phyloP scores from a whole-genome alignment of 2,888 invertebrate genomes.

The Melangyna quadrimaculata region DNA sequence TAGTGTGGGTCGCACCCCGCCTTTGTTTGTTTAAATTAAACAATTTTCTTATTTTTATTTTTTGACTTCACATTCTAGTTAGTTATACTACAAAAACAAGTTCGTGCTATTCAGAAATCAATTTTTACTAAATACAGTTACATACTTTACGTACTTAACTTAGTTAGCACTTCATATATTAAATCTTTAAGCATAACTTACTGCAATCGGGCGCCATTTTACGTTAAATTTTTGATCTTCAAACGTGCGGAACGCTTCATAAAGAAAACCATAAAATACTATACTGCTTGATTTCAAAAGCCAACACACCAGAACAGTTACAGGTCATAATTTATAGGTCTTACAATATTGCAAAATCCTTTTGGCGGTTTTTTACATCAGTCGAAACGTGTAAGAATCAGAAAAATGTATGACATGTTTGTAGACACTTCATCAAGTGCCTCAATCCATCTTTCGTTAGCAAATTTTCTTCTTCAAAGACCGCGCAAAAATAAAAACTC shows the following conservation, averaged over 20 bases:
- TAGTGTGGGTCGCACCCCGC: too few species aligned
- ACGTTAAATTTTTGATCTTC: not conserved
- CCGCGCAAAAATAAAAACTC: not conserved
- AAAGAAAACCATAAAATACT: not conserved
- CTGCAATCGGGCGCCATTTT: not conserved
- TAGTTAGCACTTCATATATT: too few species aligned
- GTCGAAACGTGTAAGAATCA: slow-evolving; percentile 65
- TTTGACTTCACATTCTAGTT: too few species aligned
- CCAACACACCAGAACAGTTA: slow-evolving; percentile 18
- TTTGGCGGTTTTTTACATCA: slow-evolving; percentile 56
- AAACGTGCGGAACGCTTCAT: not conserved
- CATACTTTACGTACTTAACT: too few species aligned
- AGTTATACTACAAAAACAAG: too few species aligned
- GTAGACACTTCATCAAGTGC: slow-evolving; percentile 69
- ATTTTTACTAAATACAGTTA: too few species aligned
- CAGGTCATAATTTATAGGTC: not conserved
- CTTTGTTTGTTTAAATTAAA: too few species aligned
- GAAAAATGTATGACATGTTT: slow-evolving; percentile 73
- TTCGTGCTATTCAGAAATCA: too few species aligned
- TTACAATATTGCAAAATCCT: slow-evolving; percentile 24
- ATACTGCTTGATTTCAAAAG: not conserved
- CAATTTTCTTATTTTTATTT: too few species aligned
- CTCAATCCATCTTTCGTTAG: not conserved
- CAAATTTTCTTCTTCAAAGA: slow-evolving; percentile 36
- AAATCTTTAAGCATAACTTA: too few species aligned